phyloP scores from a whole-genome alignment of 2,797 vertebrate genomes.

The Dallia pectoralis region DNA sequence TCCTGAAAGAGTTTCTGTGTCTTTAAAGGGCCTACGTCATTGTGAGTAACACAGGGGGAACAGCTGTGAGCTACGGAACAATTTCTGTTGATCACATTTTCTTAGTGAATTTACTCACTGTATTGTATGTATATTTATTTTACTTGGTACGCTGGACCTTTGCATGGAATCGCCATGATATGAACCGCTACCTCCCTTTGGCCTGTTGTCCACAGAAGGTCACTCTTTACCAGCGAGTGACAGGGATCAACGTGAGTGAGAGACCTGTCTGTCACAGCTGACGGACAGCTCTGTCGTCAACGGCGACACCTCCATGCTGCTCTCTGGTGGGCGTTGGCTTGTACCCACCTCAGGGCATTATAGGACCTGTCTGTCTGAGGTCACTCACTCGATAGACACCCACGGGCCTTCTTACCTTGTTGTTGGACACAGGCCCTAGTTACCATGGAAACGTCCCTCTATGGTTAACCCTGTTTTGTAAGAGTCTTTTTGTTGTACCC shows the following conservation, averaged over 20 bases:
- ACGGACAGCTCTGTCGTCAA: neutral
- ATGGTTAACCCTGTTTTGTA: neutral
- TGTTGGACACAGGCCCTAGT: neutral
- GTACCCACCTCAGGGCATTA: conserved; percentile 1
- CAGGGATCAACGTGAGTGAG: neutral
- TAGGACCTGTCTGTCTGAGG: conserved; percentile 4
- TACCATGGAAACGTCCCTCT: neutral
- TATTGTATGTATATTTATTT: too few relatives aligned
- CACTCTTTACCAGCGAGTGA: neutral
- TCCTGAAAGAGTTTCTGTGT: too few relatives aligned
- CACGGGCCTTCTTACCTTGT: neutral
- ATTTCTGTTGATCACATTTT: too few relatives aligned
- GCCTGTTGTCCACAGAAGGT: neutral
- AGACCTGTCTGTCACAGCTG: neutral
- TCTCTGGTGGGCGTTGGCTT: neutral
- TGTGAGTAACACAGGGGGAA: too few relatives aligned
- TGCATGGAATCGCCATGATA: neutral
- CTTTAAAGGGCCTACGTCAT: too few relatives aligned
- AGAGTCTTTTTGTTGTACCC: neutral
- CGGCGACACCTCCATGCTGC: neutral
- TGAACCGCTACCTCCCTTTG: neutral
- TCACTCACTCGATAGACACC: conserved; percentile 11
- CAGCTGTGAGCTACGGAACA: too few relatives aligned
- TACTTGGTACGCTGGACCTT: too few relatives aligned
- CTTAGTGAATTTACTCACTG: too few relatives aligned